phyloP scores from a whole-genome alignment of 2,113 vertebrate genomes.

The Acinonyx jubatus region DNA sequence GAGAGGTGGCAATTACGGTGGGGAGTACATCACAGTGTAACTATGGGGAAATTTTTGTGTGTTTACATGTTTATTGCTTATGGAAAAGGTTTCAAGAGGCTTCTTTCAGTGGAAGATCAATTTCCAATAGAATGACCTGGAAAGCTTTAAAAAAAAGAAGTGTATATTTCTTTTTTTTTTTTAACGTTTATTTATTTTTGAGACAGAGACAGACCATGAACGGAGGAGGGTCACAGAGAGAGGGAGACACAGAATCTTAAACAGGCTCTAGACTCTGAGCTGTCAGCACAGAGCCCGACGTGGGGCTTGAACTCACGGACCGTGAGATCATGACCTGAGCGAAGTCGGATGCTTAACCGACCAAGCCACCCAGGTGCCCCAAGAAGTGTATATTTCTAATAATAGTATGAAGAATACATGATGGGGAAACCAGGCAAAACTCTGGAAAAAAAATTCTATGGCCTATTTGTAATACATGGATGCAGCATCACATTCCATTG shows the following conservation, averaged over 20 bases:
- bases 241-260: too few species aligned
- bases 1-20: background rate
- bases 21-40: background rate
- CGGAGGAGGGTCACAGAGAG: too few species aligned
- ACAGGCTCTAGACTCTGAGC: too few species aligned
- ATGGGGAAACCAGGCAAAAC: background rate
- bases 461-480: background rate
- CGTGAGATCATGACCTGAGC: too few species aligned
- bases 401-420: background rate
- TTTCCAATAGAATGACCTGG: background rate
- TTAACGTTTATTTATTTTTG: too few species aligned
- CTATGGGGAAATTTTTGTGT: background rate
- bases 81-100: background rate
- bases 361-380: too few species aligned
- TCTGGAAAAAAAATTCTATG: background rate
- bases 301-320: too few species aligned
- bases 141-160: background rate
- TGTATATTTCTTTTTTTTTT: background rate
- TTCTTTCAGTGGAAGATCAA: background rate
- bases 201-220: too few species aligned
- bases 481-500: background rate
- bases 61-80: background rate
- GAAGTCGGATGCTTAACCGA: too few species aligned
- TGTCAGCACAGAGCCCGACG: too few species aligned
- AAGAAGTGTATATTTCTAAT: background rate